These are phyloP conservation scores for Cheilosia urbana DNA, from an alignment of 2,888 invertebrate genomes.

Conservation along the genomic window DNA sequence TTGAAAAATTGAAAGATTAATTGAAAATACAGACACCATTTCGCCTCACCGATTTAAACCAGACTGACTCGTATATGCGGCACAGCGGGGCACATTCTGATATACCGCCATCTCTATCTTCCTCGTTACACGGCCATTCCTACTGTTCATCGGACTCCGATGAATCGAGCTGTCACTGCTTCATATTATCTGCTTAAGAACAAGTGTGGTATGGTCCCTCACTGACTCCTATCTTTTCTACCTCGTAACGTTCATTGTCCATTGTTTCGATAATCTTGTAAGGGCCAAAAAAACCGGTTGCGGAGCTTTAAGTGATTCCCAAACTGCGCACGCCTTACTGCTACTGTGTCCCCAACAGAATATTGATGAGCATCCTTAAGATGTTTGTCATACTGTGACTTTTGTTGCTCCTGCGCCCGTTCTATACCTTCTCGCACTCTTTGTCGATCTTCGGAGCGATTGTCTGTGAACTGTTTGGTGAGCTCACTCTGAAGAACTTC, in stretches of 20 bases:
- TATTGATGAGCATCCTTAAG: not conserved
- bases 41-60: too few species aligned
- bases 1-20: too few species aligned
- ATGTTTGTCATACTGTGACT: not conserved
- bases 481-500: too few species aligned
- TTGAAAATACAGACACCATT: too few species aligned
- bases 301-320: not conserved
- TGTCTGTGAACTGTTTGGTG: not conserved
- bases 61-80: too few species aligned
- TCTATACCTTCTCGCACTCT: not conserved
- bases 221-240: not conserved
- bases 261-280: not conserved
- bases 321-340: slow-evolving; percentile 12
- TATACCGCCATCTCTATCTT: too few species aligned
- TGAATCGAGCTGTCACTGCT: not conserved
- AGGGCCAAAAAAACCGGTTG: not conserved
- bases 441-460: not conserved
- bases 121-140: too few species aligned
- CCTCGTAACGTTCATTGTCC: not conserved
- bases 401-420: not conserved
- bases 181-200: slow-evolving; percentile 15
- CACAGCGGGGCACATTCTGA: too few species aligned
- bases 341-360: not conserved
- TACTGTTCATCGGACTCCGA: too few species aligned
- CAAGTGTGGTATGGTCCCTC: slow-evolving; percentile 12